These are phyloP conservation scores for Poliocrania exsul DNA, from an alignment of 2,797 vertebrate genomes.

Conservation along the genomic window DNA sequence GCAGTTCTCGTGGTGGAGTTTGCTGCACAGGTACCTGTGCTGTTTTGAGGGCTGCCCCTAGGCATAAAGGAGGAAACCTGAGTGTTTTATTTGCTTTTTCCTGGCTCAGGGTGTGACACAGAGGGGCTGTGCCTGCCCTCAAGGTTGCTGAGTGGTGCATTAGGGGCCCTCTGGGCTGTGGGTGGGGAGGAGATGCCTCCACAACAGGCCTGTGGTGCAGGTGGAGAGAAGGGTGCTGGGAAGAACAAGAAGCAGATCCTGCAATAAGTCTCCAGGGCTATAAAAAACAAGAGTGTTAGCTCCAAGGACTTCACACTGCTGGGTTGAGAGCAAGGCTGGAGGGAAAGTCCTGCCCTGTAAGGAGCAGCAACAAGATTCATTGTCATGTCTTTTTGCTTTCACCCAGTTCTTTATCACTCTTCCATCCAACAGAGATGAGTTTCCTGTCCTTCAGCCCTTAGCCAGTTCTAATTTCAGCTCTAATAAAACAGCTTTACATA, in stretches of 20 bases:
- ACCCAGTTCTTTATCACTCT: not conserved
- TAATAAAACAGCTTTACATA: not conserved
- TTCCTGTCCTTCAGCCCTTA: not conserved
- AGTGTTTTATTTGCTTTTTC: not conserved
- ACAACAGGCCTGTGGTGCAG: not conserved
- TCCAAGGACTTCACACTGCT: not conserved
- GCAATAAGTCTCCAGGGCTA: not conserved
- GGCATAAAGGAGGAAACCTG: not conserved
- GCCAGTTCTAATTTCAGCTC: not conserved
- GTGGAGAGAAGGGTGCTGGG: not conserved
- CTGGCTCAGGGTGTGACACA: not conserved
- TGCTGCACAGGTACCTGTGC: not conserved
- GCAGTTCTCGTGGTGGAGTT: not conserved
- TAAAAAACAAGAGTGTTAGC: not conserved
- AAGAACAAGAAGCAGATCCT: not conserved
- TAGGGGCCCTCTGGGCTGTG: not conserved
- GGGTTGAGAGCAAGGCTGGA: not conserved
- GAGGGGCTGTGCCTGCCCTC: not conserved
- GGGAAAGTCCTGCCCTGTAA: not conserved
- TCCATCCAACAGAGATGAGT: not conserved
- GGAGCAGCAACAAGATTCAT: not conserved
- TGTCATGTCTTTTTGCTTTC: not conserved
- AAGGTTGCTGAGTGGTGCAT: not conserved
- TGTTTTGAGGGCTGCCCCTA: not conserved
- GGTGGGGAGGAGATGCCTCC: not conserved